Evolutionary conservation across 2,113 vertebrate genomes (phyloP).

Genomic region (Thamnophis sirtalis): DNA sequence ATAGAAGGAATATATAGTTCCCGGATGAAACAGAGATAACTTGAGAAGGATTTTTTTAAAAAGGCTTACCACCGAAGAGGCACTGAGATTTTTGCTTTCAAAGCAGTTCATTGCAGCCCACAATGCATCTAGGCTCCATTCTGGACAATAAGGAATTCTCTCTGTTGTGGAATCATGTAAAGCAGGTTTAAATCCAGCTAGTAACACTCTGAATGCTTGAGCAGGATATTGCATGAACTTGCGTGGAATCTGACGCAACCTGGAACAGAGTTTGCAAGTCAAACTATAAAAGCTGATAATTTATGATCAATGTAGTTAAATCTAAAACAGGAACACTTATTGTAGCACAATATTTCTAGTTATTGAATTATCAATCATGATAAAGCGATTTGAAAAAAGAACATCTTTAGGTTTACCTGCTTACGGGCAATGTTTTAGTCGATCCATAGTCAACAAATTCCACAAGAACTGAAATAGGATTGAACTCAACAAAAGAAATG

Average conservation of each 20-base stretch:
- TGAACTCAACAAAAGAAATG: conserved; percentile 67
- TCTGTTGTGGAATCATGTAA: conserved; percentile 25
- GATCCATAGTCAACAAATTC: conserved; percentile 91
- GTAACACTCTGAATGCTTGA: conserved; percentile 70
- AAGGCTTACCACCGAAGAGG: conserved; percentile 71
- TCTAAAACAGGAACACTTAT: neutral
- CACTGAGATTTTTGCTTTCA: conserved; percentile 72
- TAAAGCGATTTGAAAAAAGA: neutral
- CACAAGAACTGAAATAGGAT: conserved; percentile 76
- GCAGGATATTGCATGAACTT: conserved; percentile 76
- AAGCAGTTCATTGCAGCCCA: conserved; percentile 79
- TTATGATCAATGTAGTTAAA: neutral
- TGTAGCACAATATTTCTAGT: neutral
- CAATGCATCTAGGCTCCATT: conserved; percentile 83
- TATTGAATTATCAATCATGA: neutral
- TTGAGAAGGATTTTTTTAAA: neutral
- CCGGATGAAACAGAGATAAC: neutral
- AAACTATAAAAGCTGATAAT: conserved; percentile 24
- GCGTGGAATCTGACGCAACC: conserved; percentile 78
- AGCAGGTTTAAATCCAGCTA: conserved; percentile 83
- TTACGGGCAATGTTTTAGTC: conserved; percentile 71
- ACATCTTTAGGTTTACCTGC: conserved; percentile 68
- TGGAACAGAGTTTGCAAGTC: conserved; percentile 52
- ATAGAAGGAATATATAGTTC: neutral
- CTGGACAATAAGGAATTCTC: conserved; percentile 79